A percentile compares a stretch with the other conserved stretches of the same genome.
These are phyloP conservation scores for Eristalis arbustorum DNA, from an alignment of 2,888 invertebrate genomes.

Conservation along the genomic window DNA sequence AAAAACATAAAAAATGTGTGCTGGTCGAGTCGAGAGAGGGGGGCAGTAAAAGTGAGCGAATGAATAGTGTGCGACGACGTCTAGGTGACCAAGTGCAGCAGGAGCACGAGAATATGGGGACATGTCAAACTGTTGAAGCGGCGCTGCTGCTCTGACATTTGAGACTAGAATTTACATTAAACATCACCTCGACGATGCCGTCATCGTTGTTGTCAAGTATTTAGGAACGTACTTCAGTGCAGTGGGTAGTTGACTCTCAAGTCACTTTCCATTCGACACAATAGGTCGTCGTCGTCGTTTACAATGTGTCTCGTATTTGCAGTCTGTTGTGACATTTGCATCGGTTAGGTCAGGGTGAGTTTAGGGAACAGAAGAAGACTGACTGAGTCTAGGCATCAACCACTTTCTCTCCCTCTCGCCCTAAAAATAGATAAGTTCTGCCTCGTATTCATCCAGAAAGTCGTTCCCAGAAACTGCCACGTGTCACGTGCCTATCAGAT, in stretches of 20 bases:
- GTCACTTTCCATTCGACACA: constrained; percentile 53
- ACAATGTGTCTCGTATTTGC: constrained; percentile 5
- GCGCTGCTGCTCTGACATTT: constrained; percentile 59
- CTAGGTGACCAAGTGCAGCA: background rate
- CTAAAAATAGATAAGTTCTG: background rate
- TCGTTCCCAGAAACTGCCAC: background rate
- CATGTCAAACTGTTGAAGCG: constrained; percentile 63
- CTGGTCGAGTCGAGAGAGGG: background rate
- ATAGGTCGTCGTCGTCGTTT: constrained; percentile 21
- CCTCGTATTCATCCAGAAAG: too few relatives aligned
- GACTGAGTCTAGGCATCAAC: background rate
- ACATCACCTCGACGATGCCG: constrained; percentile 6
- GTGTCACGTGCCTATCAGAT: constrained; percentile 39
- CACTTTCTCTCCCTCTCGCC: background rate
- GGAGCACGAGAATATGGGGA: constrained; percentile 17
- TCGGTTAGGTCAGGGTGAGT: constrained; percentile 8
- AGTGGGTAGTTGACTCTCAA: constrained; percentile 11
- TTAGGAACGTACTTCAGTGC: background rate
- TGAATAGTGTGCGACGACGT: background rate
- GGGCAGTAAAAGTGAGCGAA: constrained; percentile 1
- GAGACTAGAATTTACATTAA: constrained; percentile 57
- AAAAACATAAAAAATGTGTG: background rate
- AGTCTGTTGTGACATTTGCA: background rate
- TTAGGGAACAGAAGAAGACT: background rate
- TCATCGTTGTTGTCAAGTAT: background rate